Conservation (phyloP, 2,888 invertebrate genomes). For the Cheiracanthium punctorium region DNA sequence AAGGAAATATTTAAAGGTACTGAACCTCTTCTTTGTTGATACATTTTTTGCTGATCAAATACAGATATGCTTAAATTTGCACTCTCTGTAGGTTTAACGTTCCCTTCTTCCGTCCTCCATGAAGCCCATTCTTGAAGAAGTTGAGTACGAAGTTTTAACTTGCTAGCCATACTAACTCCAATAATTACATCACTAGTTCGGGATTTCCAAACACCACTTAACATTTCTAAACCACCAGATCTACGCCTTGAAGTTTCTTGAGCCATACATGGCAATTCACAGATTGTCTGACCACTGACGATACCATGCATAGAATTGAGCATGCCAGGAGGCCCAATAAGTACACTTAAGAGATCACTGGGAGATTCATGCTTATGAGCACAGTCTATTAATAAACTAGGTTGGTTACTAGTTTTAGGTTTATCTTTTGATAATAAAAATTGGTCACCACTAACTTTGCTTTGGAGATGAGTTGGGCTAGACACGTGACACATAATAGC, state of each 20-base stretch:
- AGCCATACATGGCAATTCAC: slow-evolving; percentile 27
- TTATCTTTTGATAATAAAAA: slow-evolving; percentile 21
- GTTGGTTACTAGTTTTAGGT: slow-evolving; percentile 20
- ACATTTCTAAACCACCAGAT: slow-evolving; percentile 67
- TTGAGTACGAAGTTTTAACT: slow-evolving; percentile 44
- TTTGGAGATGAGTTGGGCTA: slow-evolving; percentile 10
- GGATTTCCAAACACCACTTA: slow-evolving; percentile 63
- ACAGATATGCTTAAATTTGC: slow-evolving; percentile 52
- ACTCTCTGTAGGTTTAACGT: slow-evolving; percentile 21
- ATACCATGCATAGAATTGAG: slow-evolving; percentile 62
- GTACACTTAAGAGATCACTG: slow-evolving; percentile 67
- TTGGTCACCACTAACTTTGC: slow-evolving; percentile 12
- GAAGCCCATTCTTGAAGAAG: slow-evolving; percentile 54
- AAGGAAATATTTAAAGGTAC: slow-evolving; percentile 63
- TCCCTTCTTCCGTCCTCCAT: slow-evolving; percentile 46
- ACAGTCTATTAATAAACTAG: slow-evolving; percentile 36
- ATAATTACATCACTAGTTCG: slow-evolving; percentile 46
- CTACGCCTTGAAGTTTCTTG: slow-evolving; percentile 55
- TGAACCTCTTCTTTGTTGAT: slow-evolving; percentile 64
- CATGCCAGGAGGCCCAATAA: slow-evolving; percentile 66
- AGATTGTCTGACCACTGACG: slow-evolving; percentile 35
- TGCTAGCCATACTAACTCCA: slow-evolving; percentile 35
- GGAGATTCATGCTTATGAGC: slow-evolving; percentile 46
- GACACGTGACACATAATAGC: slow-evolving; percentile 18
- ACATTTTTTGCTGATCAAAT: slow-evolving; percentile 36